Evolutionary conservation across 2,113 vertebrate species (phyloP), one percentile per base, ranked within the genome.

Genomic region (Machaerirhynchus nigripectus): DNA sequence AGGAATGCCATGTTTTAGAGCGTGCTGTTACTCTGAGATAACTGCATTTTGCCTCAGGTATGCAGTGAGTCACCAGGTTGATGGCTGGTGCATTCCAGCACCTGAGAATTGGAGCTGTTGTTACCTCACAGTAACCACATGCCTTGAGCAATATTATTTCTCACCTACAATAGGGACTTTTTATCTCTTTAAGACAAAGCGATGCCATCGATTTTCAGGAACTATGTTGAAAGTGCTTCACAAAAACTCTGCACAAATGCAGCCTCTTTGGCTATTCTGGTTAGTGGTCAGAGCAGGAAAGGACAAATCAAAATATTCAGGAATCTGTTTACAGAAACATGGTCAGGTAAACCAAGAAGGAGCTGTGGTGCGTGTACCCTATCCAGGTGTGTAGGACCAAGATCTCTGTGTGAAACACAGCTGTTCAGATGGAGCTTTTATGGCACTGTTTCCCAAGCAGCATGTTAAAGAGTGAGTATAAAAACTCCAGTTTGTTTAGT

Each of bases 21-120:
- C 6, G 1, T 44, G 49, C 93, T 97, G 93, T 53, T 92, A 6
- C 92, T 81, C 31, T 49, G 79, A 86, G 93, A 95, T 93, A 95
- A 88, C 68, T 70, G 42, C 71, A 33, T 63, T 89, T 93, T 86
- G 93, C 95, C 95, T 96, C 88, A 81, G 93, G 93, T 95, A 42
- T 31, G 42, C 52, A n/a, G 44, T 65, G 92, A 94, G 85, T 94
- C 96, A 94, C 68, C 50, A 60, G 56, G 80, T 11, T 78, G 83
- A 93, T 86, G 95, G 73, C 92, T 89, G 77, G 69, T 78, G 55
- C 83, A 78, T 78, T 84, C 83, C 35, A 4, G 90, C 71, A 93
- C 71, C 73, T 68, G 59, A 96, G 95, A 93, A 92, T 60, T 33
- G 53, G 57, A 50, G 80, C 84, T 90, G 77, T 90, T 93, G 78